Base-by-base conservation (phyloP, 2,113 vertebrate species). In the Oryzias curvinotus region DNA sequence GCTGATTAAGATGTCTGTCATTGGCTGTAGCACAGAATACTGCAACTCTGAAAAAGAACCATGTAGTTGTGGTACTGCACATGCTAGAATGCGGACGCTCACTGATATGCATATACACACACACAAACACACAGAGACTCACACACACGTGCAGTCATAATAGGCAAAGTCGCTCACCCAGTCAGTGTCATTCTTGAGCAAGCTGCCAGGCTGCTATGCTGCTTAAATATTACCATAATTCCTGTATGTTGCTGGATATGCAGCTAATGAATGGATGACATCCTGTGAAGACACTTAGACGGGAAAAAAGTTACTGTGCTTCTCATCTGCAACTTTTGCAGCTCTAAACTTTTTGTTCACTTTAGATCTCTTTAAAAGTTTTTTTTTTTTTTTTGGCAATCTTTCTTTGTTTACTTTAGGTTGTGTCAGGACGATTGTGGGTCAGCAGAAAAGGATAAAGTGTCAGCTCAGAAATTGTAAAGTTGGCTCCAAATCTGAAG, bases 151-250 rank as follows among this genome's bases (percentile, higher is more conserved):
- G 84, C 88, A 73, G 68, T 81, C 78, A 15, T 62, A 65, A 82
- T 45, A 66, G 74, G 67, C 78, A 73, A 43, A 78, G 68, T 83
- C 82, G 73, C 71, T 83, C 75, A 82, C 62, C 73, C 82, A 84
- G 84, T 89, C 84, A 84, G 41, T 80, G 84, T 85, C 52, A 82
- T 88, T 87, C 65, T 82, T 62, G 61, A 77, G 69, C 80, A 83
- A 83, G 80, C 82, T 85, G 86, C 89, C 88, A 72, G 77, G 76
- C 71, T 53, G 78, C 83, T 79, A 75, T 69, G 78, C 83, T 73
- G 77, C 87, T 81, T 88, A 88, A 90, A 86, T 84, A 85, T 89
- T 83, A 80, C 68, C 77, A 79, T 85, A 85, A 87, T 82, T 74
- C 80, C 66, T 79, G 75, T 75, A 81, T 83, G 84, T 84, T 77